Conservation (phyloP, 2,113 vertebrate species). For the Pungitius pungitius region DNA sequence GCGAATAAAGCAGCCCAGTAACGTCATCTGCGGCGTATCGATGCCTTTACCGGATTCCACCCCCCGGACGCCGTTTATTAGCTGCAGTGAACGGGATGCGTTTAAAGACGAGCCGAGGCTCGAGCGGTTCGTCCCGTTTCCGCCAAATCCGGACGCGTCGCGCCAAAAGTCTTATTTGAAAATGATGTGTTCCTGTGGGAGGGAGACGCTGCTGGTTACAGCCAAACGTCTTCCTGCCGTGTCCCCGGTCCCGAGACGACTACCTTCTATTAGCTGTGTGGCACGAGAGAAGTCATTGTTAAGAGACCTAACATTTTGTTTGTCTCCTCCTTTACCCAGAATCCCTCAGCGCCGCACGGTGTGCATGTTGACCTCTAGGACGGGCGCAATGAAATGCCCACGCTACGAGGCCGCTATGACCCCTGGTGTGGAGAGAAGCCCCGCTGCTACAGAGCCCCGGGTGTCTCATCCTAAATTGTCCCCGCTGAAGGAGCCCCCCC, state of each 20-base stretch:
- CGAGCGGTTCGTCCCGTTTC: conserved; percentile 25
- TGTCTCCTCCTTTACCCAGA: conserved; percentile 23
- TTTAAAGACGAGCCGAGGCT: neutral
- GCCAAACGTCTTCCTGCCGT: neutral
- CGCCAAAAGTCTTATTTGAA: conserved; percentile 49
- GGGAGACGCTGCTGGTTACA: too few species aligned
- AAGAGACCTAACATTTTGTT: neutral
- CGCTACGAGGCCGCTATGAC: conserved; percentile 16
- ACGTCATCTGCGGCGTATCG: too few species aligned
- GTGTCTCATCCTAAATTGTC: conserved; percentile 37
- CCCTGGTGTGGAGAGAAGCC: conserved; percentile 43
- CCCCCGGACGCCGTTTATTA: too few species aligned
- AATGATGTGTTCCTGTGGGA: too few species aligned
- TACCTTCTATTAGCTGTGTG: neutral
- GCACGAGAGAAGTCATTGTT: neutral
- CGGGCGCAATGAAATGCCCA: conserved; percentile 62
- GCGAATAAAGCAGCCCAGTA: neutral
- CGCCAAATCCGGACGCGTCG: conserved; percentile 53
- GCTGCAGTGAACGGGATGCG: neutral
- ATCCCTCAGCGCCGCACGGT: neutral
- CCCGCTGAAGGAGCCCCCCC: conserved; percentile 46
- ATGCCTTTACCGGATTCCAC: too few species aligned
- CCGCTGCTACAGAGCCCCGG: conserved; percentile 11
- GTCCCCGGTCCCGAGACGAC: neutral
- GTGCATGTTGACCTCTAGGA: neutral